A percentile compares a stretch with the other conserved stretches of the same genome.
Evolutionary conservation across 2,113 vertebrate genomes (phyloP).

Genomic region (Gambusia holbrooki): DNA sequence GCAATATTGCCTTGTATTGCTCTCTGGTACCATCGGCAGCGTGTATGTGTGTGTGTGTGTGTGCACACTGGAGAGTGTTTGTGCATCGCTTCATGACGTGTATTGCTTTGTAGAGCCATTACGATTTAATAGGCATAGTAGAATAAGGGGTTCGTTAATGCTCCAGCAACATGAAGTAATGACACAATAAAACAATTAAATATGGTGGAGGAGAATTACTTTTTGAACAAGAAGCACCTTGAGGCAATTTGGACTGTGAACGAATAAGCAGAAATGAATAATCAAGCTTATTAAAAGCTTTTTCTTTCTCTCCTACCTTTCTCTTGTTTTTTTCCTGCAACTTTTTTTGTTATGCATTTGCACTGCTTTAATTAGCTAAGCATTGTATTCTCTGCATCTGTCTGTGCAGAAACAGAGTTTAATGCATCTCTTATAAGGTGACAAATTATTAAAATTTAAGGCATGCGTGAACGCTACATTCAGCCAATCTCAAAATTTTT

Average conservation of each 20-base stretch:
- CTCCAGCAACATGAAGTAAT: slow-evolving; percentile 71
- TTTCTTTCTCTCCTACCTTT: not conserved
- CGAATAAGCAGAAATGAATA: slow-evolving; percentile 61
- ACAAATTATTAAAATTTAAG: not conserved
- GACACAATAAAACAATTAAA: slow-evolving; percentile 81
- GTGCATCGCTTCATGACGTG: slow-evolving; percentile 47
- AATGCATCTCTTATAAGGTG: not conserved
- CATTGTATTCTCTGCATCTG: not conserved
- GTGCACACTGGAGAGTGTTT: slow-evolving; percentile 40
- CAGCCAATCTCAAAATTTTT: not conserved
- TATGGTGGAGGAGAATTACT: slow-evolving; percentile 72
- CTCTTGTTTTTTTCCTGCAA: not conserved
- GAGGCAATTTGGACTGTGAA: slow-evolving; percentile 66
- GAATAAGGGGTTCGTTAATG: slow-evolving; percentile 68
- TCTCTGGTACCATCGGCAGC: slow-evolving; percentile 62
- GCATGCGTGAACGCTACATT: not conserved
- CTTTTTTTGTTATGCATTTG: too few species aligned
- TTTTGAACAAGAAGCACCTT: slow-evolving; percentile 67
- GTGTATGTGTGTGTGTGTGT: slow-evolving; percentile 22
- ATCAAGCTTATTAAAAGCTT: slow-evolving; percentile 57
- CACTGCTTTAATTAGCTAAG: too few species aligned
- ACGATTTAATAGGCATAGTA: slow-evolving; percentile 75
- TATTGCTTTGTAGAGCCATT: slow-evolving; percentile 72
- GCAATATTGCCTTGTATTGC: slow-evolving; percentile 70
- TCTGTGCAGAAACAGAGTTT: not conserved